Evolutionary conservation across 2,113 vertebrate species (phyloP), one percentile per base, ranked within the genome.

Genomic region (Pandion haliaetus): DNA sequence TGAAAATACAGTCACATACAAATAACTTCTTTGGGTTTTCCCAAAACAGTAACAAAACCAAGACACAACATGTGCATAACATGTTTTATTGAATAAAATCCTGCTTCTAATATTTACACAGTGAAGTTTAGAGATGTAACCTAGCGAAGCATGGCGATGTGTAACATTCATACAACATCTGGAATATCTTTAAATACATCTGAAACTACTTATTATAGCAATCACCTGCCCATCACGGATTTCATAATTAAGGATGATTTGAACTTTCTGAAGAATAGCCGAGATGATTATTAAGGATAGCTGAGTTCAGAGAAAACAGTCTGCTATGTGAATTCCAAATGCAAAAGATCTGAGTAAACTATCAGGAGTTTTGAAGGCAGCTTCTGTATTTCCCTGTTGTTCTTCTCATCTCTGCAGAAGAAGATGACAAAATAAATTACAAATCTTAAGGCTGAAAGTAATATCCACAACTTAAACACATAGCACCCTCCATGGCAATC

Each of bases 71-170:
- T 52, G 29, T 86, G 65, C 17, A 62, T 62, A 62, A 34, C 76
- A 86, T 40, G 45, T 71, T 98, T 98, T 98, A 98, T 98, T 98
- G 95, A 96, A 86, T 80, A 96, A 54, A 96, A 82, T 63, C 77
- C 63, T 77, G 80, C 29, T 86, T 70, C 70, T 89, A 57, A 24
- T 97, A 98, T 95, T 97, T 98, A 98, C 92, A 97, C 57, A 32
- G 66, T 65, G 57, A 95, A 76, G 57, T 52, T 81, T 50, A 93
- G 50, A 87, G 59, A 79, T 61, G 79, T 57, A 84, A 78, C 88
- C 71, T 59, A 76, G 76, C 57, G 61, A 94, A 96, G 85, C 65
- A 69, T 0, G 31, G 85, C 59, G 42, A 66, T 38, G n/a, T 42
- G 50, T 65, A 92, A 78, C 59, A 42, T 74, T 93, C 72, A n/a